Percentiles rank a stretch among this genome's conserved stretches.
These are phyloP conservation scores for Peromyscus nudipes DNA, from an alignment of 2,797 vertebrate species.

Conservation along the genomic window DNA sequence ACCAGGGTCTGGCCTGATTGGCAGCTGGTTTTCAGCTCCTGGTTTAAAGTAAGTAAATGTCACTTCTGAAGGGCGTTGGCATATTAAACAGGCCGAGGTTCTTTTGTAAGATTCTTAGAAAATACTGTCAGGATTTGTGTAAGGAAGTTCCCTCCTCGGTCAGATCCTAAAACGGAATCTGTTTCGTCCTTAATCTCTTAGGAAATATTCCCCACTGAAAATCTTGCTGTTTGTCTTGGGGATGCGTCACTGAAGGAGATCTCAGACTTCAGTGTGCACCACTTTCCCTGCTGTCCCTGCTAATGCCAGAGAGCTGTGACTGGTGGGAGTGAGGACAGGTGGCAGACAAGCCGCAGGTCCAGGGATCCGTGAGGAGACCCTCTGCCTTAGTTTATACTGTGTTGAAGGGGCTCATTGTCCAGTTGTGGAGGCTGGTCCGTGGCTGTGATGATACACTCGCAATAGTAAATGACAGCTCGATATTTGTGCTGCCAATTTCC, in stretches of 20 bases:
- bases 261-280: background rate
- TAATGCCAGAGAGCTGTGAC: background rate
- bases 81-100: background rate
- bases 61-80: background rate
- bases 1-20: background rate
- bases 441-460: background rate
- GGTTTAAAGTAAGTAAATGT: conserved; percentile 62
- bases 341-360: background rate
- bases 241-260: background rate
- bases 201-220: background rate
- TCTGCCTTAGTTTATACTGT: background rate
- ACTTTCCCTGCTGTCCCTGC: background rate
- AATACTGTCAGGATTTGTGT: background rate
- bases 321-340: background rate
- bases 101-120: conserved; percentile 29
- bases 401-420: background rate
- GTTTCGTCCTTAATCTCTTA: conserved; percentile 37
- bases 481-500: background rate
- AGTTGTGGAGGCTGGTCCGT: background rate
- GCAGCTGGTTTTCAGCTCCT: background rate
- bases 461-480: background rate
- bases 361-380: background rate
- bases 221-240: background rate
- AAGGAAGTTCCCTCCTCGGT: background rate
- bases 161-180: background rate